Percentiles rank a stretch among this genome's conserved stretches.
Conservation (phyloP, 1,140 invertebrate species). For the Nilaparvata lugens region DNA sequence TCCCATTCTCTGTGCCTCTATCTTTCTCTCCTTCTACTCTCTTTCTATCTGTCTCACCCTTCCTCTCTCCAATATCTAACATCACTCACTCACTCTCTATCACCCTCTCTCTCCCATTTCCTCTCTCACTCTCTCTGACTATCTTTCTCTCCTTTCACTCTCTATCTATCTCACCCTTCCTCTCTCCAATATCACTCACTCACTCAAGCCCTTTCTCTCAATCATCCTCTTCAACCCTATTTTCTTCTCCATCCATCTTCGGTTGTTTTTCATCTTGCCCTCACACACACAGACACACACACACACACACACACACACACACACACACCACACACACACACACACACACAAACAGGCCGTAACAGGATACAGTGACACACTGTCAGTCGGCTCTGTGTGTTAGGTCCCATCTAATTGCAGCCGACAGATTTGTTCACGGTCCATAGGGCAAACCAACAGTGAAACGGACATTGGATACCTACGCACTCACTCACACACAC, state of each 20-base stretch:
- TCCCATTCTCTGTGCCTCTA: too few relatives aligned
- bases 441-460: neutral
- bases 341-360: too few relatives aligned
- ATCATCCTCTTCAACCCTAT: neutral
- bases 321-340: too few relatives aligned
- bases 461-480: too few relatives aligned
- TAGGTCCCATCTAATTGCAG: slow-evolving; percentile 14
- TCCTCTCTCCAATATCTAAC: too few relatives aligned
- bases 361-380: neutral
- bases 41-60: too few relatives aligned
- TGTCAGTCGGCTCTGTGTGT: slow-evolving; percentile 15
- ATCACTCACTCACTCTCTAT: slow-evolving; percentile 16
- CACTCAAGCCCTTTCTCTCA: neutral
- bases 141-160: slow-evolving; percentile 13
- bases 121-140: slow-evolving; percentile 3
- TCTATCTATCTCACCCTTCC: neutral
- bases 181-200: neutral
- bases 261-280: neutral
- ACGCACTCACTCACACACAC: too few relatives aligned
- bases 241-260: neutral
- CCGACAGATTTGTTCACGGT: slow-evolving; percentile 11
- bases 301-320: too few relatives aligned
- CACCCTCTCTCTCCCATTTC: neutral
- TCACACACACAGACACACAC: too few relatives aligned
- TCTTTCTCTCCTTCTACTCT: too few relatives aligned